These are phyloP conservation scores for Etheostoma perlongum DNA, from an alignment of 2,797 vertebrate genomes.

Conservation along the genomic window DNA sequence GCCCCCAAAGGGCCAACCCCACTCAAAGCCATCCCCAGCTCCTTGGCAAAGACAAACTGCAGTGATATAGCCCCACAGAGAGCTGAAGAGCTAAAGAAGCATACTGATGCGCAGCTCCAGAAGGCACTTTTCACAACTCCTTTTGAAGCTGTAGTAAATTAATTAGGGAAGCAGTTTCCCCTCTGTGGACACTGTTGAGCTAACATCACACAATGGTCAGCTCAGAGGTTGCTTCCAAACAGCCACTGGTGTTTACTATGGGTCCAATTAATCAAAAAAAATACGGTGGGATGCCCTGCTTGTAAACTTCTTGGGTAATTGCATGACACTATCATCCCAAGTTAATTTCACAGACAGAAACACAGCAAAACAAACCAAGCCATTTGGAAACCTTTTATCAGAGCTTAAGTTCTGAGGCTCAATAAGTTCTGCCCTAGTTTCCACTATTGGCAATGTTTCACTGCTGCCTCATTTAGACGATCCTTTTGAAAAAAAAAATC, in stretches of 20 bases:
- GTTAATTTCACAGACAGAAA: constrained; percentile 72
- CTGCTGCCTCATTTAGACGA: constrained; percentile 44
- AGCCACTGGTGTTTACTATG: constrained; percentile 60
- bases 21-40: constrained; percentile 50
- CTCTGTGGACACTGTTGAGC: constrained; percentile 43
- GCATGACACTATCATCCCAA: constrained; percentile 70
- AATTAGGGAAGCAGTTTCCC: constrained; percentile 45
- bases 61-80: constrained; percentile 53
- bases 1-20: constrained; percentile 46
- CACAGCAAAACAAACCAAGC: constrained; percentile 74
- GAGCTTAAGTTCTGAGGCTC: constrained; percentile 59
- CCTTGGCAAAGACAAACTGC: constrained; percentile 59
- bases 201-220: constrained; percentile 49
- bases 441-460: constrained; percentile 59
- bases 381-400: constrained; percentile 74
- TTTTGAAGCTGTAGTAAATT: constrained; percentile 56
- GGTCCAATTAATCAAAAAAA: constrained; percentile 61
- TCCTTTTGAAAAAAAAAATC: constrained; percentile 34
- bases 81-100: constrained; percentile 43
- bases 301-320: constrained; percentile 69
- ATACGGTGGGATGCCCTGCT: constrained; percentile 34
- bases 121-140: constrained; percentile 48
- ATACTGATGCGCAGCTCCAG: constrained; percentile 46
- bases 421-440: constrained; percentile 72
- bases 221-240: constrained; percentile 52